Evolutionary conservation across 2,113 vertebrate species (phyloP), one percentile per base, ranked within the genome.

Genomic region (Silurus meridionalis): DNA sequence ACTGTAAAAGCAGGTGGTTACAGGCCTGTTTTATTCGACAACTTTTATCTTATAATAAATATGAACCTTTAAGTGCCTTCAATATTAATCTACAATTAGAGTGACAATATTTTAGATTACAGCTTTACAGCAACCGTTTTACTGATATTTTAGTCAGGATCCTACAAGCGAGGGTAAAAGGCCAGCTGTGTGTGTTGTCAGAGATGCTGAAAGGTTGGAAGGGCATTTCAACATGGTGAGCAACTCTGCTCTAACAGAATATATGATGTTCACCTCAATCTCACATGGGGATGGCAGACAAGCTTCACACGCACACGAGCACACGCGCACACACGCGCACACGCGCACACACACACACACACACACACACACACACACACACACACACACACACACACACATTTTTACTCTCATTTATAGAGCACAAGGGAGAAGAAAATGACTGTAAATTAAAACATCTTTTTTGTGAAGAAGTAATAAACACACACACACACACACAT

Each of bases 1-100:
- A 48, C 50, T 23, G 13, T 66, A 52, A 67, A 85, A 67, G 25
- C n/a, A 17, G 7, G 50, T 67, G 55, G 75, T 78, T 85, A 66
- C 14, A 69, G 75, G 28, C 19, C 19, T 37, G 52, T 69, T 14
- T 86, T 80, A 77, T 83, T 60, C 48, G 66, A 58, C 25, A n/a
- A 57, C 52, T 48, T 79, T 48, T 57, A 46, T 67, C 52, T 85
- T 88, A 28, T 52, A 77, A 85, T 69, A 37, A 82, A 71, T 46
- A 75, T 48, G 4, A 84, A 74, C 10, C 15, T 87, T 46, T 19
- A 71, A 15, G 55, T 61, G 63, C 74, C 58, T 84, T 46, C 7
- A 46, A 46, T 63, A 69, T 72, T 61, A 25, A 66, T 60, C 48
- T 50, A 80, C 46, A 80, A 58, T n/a, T 25, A 55, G 55, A 80